Evolutionary conservation across 1,140 invertebrate genomes (phyloP).

Genomic region (Drosophila paulistorum): DNA sequence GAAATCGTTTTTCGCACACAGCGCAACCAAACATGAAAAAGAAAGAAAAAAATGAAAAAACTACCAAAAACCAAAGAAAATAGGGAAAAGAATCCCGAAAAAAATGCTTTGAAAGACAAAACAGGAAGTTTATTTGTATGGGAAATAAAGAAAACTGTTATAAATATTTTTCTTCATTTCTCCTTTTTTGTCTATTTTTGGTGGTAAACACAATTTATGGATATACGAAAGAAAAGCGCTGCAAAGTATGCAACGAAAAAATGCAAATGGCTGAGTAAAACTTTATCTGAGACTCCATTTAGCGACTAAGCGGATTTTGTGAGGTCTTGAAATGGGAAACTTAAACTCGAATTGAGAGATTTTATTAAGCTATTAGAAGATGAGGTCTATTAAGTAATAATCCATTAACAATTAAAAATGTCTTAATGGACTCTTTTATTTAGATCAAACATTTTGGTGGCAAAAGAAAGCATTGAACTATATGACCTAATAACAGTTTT

Average conservation of each 20-base stretch:
- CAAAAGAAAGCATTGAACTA: too few relatives aligned
- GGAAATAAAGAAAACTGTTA: slow-evolving; percentile 19
- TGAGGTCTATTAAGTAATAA: too few relatives aligned
- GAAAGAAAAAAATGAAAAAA: neutral
- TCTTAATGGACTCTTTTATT: too few relatives aligned
- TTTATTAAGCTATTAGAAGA: too few relatives aligned
- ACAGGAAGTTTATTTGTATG: slow-evolving; percentile 74
- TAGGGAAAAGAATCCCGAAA: neutral
- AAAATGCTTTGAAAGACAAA: slow-evolving; percentile 52
- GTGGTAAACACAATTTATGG: slow-evolving; percentile 43
- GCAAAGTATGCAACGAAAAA: slow-evolving; percentile 4
- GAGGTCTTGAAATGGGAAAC: neutral
- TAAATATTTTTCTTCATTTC: slow-evolving; percentile 9
- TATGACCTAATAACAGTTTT: too few relatives aligned
- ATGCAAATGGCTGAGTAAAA: neutral
- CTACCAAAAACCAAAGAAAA: slow-evolving; percentile 5
- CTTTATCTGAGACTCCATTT: slow-evolving; percentile 6
- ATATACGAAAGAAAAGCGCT: neutral
- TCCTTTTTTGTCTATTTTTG: slow-evolving; percentile 10
- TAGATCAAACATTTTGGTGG: too few relatives aligned
- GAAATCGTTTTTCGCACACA: slow-evolving; percentile 81
- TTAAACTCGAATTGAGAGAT: neutral
- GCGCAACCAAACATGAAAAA: slow-evolving; percentile 7
- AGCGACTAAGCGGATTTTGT: neutral
- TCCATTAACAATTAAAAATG: too few relatives aligned